A percentile compares a stretch with the other conserved stretches of the same genome.
Evolutionary conservation across 2,888 invertebrate genomes (phyloP).

Genomic region (Eucera pruinosa): DNA sequence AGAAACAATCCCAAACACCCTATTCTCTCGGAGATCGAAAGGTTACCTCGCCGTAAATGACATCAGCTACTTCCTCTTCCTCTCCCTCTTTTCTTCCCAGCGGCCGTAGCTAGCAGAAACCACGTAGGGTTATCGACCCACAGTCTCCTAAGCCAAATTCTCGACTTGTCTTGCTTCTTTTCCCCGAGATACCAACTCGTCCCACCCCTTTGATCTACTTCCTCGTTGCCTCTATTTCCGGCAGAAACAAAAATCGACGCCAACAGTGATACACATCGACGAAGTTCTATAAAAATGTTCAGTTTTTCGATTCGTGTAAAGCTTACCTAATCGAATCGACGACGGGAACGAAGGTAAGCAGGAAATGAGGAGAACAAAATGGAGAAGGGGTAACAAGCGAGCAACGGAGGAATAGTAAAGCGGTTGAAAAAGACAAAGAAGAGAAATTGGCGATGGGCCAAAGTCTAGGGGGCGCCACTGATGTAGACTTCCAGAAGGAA

Average conservation of each 20-base stretch:
- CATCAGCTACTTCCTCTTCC: slow-evolving; percentile 14
- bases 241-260: not conserved
- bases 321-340: slow-evolving; percentile 50
- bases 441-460: slow-evolving; percentile 39
- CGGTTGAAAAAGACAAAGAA: slow-evolving; percentile 31
- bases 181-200: not conserved
- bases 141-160: slow-evolving; percentile 32
- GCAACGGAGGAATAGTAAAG: not conserved
- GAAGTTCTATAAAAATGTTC: not conserved
- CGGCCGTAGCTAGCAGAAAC: slow-evolving; percentile 37
- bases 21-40: not conserved
- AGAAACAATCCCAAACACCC: not conserved
- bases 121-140: slow-evolving; percentile 57
- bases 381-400: slow-evolving; percentile 34
- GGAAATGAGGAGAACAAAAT: not conserved
- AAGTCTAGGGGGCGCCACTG: slow-evolving; percentile 4
- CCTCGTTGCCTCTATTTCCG: not conserved
- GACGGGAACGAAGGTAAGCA: not conserved
- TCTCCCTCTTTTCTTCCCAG: slow-evolving; percentile 5
- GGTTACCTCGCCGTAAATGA: slow-evolving; percentile 3
- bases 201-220: not conserved
- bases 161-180: slow-evolving; percentile 11
- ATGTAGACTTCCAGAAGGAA: slow-evolving; percentile 15
- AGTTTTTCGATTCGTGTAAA: not conserved
- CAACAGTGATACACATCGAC: not conserved